Evolutionary conservation across 2,888 invertebrate species (phyloP).

Genomic region (Lypha dubia): DNA sequence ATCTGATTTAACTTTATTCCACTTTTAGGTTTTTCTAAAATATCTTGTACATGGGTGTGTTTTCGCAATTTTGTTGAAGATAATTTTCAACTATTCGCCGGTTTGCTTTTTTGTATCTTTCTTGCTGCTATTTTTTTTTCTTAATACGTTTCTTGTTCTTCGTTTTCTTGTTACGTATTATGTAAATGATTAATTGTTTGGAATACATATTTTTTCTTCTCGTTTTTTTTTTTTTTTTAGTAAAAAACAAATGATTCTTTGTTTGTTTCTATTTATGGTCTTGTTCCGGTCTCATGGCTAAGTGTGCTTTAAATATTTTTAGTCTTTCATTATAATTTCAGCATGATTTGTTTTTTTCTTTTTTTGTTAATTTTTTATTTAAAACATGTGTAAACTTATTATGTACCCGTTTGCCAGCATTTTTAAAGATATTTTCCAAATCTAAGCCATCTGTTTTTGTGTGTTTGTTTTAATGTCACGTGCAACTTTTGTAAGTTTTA

Average conservation of each 20-base stretch:
- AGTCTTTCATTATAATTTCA: constrained; percentile 58
- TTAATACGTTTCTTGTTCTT: constrained; percentile 37
- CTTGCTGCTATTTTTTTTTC: constrained; percentile 43
- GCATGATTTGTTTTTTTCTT: constrained; percentile 23
- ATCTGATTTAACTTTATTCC: neutral
- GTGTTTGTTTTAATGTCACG: constrained; percentile 52
- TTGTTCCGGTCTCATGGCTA: constrained; percentile 63
- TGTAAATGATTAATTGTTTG: constrained; percentile 68
- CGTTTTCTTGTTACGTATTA: constrained; percentile 50
- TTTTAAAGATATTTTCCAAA: constrained; percentile 10
- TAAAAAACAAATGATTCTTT: constrained; percentile 53
- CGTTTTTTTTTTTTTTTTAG: constrained; percentile 36
- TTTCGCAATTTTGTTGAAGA: constrained; percentile 58
- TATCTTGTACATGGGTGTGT: constrained; percentile 57
- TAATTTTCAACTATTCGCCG: constrained; percentile 45
- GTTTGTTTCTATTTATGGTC: constrained; percentile 51
- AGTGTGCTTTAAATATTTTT: constrained; percentile 48
- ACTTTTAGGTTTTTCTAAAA: constrained; percentile 37
- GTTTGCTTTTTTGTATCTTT: constrained; percentile 44
- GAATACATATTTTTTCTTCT: neutral
- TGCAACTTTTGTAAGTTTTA: constrained; percentile 53
- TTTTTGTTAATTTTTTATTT: too few species aligned
- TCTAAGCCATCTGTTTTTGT: constrained; percentile 22
- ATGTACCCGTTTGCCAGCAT: neutral
- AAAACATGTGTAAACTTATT: constrained; percentile 33